These are phyloP conservation scores for Habrosyne pyritoides DNA, from an alignment of 2,888 invertebrate genomes.

Conservation along the genomic window DNA sequence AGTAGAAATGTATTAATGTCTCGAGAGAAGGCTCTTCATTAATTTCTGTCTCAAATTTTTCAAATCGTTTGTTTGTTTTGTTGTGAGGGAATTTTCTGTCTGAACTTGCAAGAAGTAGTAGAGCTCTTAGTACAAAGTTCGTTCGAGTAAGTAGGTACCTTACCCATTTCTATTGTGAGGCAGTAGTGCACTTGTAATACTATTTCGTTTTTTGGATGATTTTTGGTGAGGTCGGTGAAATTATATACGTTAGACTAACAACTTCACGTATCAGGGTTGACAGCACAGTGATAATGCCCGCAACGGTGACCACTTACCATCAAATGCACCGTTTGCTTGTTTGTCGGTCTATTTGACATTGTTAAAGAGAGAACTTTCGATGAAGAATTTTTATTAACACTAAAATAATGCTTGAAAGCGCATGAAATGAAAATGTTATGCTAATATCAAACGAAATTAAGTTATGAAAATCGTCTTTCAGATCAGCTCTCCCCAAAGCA, in stretches of 20 bases:
- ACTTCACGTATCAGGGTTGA: too few species aligned
- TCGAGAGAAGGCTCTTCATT: constrained; percentile 54
- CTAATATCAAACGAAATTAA: constrained; percentile 4
- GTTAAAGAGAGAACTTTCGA: neutral
- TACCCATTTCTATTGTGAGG: neutral
- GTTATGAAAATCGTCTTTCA: neutral
- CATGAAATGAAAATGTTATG: constrained; percentile 11
- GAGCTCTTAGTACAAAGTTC: too few species aligned
- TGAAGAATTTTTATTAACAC: neutral
- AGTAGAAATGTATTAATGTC: constrained; percentile 77
- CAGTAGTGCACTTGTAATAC: too few species aligned
- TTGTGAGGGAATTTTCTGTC: neutral
- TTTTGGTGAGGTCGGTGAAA: too few species aligned
- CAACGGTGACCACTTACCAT: too few species aligned
- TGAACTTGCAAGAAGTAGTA: too few species aligned
- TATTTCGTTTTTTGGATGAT: too few species aligned
- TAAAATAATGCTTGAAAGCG: neutral
- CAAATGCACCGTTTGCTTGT: too few species aligned
- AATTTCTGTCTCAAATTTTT: constrained; percentile 34
- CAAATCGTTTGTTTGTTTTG: constrained; percentile 2
- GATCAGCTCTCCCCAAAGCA: constrained; percentile 25
- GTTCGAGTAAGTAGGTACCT: neutral
- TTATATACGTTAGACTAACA: too few species aligned
- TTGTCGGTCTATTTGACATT: too few species aligned
- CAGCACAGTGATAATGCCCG: too few species aligned